phyloP scores from a whole-genome alignment of 35 echinoderm and acorn worm species.

The Lytechinus pictus region DNA sequence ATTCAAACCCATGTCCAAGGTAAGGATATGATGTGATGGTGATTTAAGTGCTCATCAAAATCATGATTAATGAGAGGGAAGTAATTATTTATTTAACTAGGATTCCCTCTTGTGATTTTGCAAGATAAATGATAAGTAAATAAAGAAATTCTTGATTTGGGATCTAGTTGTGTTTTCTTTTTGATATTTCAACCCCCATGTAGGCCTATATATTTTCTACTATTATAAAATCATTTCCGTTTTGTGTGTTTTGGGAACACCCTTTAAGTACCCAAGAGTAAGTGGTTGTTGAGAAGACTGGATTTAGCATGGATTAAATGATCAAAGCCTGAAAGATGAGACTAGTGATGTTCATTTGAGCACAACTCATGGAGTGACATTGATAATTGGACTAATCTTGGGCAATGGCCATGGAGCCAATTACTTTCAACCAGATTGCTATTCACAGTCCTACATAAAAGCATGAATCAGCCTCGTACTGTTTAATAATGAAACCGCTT shows the following conservation, averaged over 20 bases:
- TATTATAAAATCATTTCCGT: neutral
- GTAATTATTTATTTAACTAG: no score
- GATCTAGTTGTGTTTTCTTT: no score
- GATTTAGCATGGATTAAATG: neutral
- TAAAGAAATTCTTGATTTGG: no score
- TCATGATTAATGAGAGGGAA: neutral
- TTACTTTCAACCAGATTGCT: slow-evolving; percentile 26
- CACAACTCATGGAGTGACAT: neutral
- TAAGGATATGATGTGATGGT: neutral
- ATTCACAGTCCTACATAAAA: neutral
- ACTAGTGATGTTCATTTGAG: neutral
- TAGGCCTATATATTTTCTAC: neutral
- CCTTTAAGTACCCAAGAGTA: neutral
- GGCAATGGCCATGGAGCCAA: slow-evolving; percentile 40
- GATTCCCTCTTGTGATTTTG: no score
- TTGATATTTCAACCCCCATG: no score
- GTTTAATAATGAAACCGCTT: neutral
- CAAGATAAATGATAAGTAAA: no score
- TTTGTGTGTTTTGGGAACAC: neutral
- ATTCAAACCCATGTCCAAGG: slow-evolving; percentile 46
- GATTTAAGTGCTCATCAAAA: neutral
- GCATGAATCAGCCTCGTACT: neutral
- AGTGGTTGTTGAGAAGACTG: neutral
- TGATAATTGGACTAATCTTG: slow-evolving; percentile 38
- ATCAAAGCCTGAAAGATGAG: neutral